Base-by-base conservation (phyloP, 2,113 vertebrate genomes). In the Columbina picui region DNA sequence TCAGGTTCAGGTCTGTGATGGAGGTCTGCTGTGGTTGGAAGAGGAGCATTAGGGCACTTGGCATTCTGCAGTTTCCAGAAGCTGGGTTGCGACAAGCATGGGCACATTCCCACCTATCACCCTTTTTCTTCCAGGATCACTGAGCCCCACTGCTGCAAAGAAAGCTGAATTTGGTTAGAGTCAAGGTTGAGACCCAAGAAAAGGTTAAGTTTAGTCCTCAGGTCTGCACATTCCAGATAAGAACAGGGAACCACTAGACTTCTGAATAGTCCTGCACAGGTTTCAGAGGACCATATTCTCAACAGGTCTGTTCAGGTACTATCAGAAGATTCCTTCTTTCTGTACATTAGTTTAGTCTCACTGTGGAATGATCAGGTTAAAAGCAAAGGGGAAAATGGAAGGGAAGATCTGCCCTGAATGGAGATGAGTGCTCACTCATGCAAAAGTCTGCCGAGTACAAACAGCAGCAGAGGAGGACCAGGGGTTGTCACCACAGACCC, bases 361-460 rank as follows among this genome's bases (percentile, higher is more conserved):
- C 25, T 52, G 39, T 1, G 4, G 49, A 71, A 45, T 0, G 0
- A 7, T 30, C 22, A 57, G 32, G 32, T 29, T 70, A 64, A 87
- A 70, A 57, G 2, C 29, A 47, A 59, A 53, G 50, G 29, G 16
- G 27, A 9, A 69, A n/a, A 38, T 0, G 1, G 27, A 19, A 45
- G 10, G 26, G 4, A 64, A 50, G 13, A 17, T 34, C 12, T 50
- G 12, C 41, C 25, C 6, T n/a, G 1, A n/a, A 30, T 0, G 0
- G 26, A 57, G 23, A 27, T 0, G 0, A 5, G 5, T 6, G 41
- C 41, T 47, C 5, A 8, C 26, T 20, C 7, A 0, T 0, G 2
- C 20, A 7, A 57, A 41, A 49, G 26, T 19, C 75, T 32, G 22
- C 13, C 38, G 20, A 56, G 36, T 18, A 32, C 49, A 10, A 21